These are phyloP conservation scores for Malacoraja senta DNA, from an alignment of 2,797 vertebrate genomes.

Conservation along the genomic window DNA sequence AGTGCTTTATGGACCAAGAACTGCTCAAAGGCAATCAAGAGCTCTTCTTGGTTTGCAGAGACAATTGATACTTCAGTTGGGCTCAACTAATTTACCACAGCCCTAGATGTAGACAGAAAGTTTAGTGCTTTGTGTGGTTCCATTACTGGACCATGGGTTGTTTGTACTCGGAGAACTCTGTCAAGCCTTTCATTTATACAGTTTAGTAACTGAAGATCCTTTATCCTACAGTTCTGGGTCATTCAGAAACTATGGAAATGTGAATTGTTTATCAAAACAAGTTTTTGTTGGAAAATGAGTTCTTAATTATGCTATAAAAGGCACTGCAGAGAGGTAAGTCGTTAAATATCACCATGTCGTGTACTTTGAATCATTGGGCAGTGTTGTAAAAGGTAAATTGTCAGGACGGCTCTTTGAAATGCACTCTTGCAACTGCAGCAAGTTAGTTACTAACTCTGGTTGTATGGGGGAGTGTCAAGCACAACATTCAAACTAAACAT, in stretches of 20 bases:
- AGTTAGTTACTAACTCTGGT: neutral
- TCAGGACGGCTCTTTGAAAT: neutral
- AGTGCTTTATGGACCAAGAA: neutral
- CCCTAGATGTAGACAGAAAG: neutral
- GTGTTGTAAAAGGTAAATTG: neutral
- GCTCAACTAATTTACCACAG: neutral
- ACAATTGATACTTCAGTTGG: neutral
- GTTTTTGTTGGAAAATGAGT: neutral
- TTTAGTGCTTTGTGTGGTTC: neutral
- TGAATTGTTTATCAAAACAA: neutral
- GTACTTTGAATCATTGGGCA: neutral
- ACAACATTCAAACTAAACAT: neutral
- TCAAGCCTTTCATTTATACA: neutral
- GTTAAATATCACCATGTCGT: neutral
- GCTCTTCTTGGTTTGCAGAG: neutral
- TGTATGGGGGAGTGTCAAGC: neutral
- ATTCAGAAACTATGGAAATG: conserved; percentile 13
- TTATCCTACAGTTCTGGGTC: neutral
- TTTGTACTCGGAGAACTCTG: neutral
- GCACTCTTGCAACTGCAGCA: neutral
- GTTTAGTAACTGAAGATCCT: neutral
- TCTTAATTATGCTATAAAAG: neutral
- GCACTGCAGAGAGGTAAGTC: neutral
- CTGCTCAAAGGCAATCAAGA: neutral
- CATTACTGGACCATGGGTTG: neutral